Evolutionary conservation across 1,140 invertebrate genomes (phyloP).

Genomic region (Catajapyx aquilonaris): DNA sequence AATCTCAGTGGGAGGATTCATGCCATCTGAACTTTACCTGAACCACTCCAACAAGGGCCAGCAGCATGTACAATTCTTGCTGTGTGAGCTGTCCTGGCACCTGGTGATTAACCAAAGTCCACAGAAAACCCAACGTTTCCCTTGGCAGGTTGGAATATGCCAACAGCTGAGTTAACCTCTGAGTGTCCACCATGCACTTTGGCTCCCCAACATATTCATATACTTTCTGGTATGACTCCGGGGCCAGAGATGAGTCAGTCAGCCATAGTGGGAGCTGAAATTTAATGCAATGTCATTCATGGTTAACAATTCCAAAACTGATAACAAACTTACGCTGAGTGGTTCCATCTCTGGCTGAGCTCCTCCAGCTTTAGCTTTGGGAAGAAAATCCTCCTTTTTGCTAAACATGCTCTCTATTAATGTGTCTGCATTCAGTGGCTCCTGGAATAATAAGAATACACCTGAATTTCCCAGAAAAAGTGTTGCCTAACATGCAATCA

Average conservation of each 20-base stretch:
- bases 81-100: slow-evolving; percentile 34
- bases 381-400: not conserved
- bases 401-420: slow-evolving; percentile 1
- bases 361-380: not conserved
- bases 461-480: too few species aligned
- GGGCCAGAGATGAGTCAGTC: slow-evolving; percentile 14
- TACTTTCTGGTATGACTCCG: slow-evolving; percentile 25
- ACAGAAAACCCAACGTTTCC: slow-evolving; percentile 35
- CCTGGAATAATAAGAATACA: not conserved
- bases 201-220: slow-evolving; percentile 22
- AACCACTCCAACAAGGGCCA: slow-evolving; percentile 36
- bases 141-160: slow-evolving; percentile 33
- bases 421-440: not conserved
- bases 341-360: not conserved
- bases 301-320: not conserved
- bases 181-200: slow-evolving; percentile 30
- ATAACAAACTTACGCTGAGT: not conserved
- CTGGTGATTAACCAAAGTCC: slow-evolving; percentile 35
- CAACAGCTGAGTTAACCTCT: slow-evolving; percentile 34
- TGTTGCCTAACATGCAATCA: too few species aligned
- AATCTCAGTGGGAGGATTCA: too few species aligned
- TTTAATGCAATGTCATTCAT: not conserved
- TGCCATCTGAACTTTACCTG: too few species aligned
- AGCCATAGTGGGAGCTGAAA: slow-evolving; percentile 4
- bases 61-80: slow-evolving; percentile 33